Conservation (phyloP, 2,888 invertebrate genomes). For the Drosophila paranaensis region DNA sequence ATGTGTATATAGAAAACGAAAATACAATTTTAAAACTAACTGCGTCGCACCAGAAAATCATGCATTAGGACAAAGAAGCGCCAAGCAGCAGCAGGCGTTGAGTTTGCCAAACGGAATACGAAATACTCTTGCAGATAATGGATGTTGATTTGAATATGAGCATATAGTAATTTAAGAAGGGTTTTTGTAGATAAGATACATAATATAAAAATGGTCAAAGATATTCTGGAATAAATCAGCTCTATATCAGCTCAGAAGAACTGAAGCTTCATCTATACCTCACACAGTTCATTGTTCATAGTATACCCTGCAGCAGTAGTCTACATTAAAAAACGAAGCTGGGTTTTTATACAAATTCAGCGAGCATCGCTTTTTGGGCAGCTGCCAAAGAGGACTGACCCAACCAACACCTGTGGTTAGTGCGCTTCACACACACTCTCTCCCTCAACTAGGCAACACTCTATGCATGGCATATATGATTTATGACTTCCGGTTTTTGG, state of each 20-base stretch:
- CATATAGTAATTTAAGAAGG: not conserved
- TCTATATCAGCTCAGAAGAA: no score
- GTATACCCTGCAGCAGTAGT: not conserved
- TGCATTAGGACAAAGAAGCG: constrained; percentile 4
- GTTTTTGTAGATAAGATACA: no score
- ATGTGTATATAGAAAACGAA: constrained; percentile 36
- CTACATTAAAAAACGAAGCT: not conserved
- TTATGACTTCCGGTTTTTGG: constrained; percentile 78
- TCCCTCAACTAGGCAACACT: constrained; percentile 14
- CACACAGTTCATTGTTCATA: not conserved
- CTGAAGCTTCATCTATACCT: no score
- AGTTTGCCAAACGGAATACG: not conserved
- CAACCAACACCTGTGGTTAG: constrained; percentile 71
- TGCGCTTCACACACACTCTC: constrained; percentile 44
- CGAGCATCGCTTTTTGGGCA: constrained; percentile 33
- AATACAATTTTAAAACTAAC: constrained; percentile 72
- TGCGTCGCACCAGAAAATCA: constrained; percentile 47
- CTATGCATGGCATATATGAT: constrained; percentile 68
- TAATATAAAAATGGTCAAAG: no score
- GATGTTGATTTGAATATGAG: not conserved
- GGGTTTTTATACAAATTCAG: constrained; percentile 43
- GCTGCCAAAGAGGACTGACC: constrained; percentile 50
- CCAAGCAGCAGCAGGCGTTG: not conserved
- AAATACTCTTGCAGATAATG: not conserved
- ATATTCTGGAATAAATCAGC: no score